Evolutionary conservation across 2,888 invertebrate genomes (phyloP).

Genomic region (Drosophila melanosoma): DNA sequence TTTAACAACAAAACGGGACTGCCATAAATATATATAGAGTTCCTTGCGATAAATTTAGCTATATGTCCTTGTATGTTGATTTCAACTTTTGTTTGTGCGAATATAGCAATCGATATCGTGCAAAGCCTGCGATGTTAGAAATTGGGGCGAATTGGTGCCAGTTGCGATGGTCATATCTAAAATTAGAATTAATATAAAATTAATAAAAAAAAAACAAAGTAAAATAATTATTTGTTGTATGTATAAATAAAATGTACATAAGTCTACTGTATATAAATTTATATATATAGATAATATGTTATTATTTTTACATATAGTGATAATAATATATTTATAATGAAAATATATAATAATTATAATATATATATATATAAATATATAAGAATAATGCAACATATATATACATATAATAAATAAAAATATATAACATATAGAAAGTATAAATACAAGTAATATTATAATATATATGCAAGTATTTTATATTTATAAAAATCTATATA

Average conservation of each 20-base stretch:
- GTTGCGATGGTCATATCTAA: neutral
- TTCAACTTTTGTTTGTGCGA: constrained; percentile 39
- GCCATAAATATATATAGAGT: constrained; percentile 23
- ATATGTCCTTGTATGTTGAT: constrained; percentile 53
- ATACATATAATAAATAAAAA: neutral
- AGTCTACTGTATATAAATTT: neutral
- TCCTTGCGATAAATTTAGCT: constrained; percentile 46
- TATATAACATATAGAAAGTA: neutral
- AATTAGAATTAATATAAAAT: neutral
- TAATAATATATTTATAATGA: neutral
- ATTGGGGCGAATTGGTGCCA: neutral
- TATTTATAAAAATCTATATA: neutral
- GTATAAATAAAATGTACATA: neutral
- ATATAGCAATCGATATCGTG: constrained; percentile 36
- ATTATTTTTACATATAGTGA: neutral
- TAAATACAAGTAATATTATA: neutral
- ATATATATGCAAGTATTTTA: neutral
- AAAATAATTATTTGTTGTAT: neutral
- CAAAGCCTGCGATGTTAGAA: constrained; percentile 2
- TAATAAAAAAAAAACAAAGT: neutral
- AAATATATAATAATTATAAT: neutral
- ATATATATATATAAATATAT: neutral
- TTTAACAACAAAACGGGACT: constrained; percentile 48
- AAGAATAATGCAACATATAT: neutral
- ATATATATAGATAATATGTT: neutral